Evolutionary conservation across 2,797 vertebrate genomes (phyloP).

Genomic region (Acipenser oxyrinchus): DNA sequence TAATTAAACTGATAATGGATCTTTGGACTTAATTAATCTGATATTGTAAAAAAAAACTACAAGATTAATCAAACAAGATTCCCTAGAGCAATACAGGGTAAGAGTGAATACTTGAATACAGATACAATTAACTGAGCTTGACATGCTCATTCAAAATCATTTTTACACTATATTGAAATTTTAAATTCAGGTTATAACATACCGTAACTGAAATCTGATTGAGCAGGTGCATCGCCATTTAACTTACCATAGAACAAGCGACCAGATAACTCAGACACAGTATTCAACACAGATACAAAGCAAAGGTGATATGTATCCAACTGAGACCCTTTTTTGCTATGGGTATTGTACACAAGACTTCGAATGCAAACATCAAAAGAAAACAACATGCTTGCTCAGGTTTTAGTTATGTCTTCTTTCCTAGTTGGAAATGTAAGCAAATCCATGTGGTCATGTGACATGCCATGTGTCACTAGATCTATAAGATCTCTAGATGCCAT

Average conservation of each 20-base stretch:
- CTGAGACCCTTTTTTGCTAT: too few species aligned
- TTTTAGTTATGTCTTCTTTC: too few species aligned
- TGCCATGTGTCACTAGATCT: too few species aligned
- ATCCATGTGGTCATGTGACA: too few species aligned
- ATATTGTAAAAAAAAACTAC: slow-evolving; percentile 36
- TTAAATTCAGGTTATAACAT: neutral
- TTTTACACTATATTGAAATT: slow-evolving; percentile 17
- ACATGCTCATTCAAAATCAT: slow-evolving; percentile 32
- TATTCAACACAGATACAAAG: too few species aligned
- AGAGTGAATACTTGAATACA: slow-evolving; percentile 35
- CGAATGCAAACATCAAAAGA: too few species aligned
- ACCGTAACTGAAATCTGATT: neutral
- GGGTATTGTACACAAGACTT: too few species aligned
- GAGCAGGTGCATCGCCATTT: neutral
- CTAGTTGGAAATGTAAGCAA: too few species aligned
- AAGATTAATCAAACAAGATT: slow-evolving; percentile 41
- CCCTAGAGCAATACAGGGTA: slow-evolving; percentile 32
- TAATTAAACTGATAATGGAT: slow-evolving; percentile 71
- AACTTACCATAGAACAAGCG: neutral
- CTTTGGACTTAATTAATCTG: slow-evolving; percentile 44
- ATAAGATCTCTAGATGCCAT: too few species aligned
- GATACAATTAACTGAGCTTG: slow-evolving; percentile 37
- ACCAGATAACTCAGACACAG: neutral
- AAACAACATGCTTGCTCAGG: too few species aligned
- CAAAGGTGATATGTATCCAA: too few species aligned